These are phyloP conservation scores for Planococcus citri DNA, from an alignment of 1,140 invertebrate genomes.

Conservation along the genomic window DNA sequence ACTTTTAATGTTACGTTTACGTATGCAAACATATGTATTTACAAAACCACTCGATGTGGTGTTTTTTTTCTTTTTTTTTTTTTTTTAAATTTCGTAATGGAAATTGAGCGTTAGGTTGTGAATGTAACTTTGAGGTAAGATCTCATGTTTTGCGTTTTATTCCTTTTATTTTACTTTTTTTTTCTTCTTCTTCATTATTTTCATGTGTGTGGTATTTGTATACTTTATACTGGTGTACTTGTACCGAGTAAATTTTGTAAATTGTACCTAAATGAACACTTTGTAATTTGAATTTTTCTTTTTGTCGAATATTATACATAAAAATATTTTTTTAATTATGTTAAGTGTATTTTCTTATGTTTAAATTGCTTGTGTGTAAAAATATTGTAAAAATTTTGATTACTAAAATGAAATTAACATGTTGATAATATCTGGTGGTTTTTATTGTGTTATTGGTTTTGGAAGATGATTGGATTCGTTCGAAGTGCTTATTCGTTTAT, in stretches of 20 bases:
- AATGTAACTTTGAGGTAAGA: not conserved
- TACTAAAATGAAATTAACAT: not conserved
- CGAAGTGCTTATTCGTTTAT: too few species aligned
- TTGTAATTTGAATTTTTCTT: not conserved
- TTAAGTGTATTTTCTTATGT: not conserved
- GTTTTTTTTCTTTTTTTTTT: too few species aligned
- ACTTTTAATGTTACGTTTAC: too few species aligned
- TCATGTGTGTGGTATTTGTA: not conserved
- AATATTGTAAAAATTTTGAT: slow-evolving; percentile 4
- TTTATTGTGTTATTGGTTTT: not conserved
- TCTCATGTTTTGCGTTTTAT: not conserved
- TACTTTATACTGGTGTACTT: too few species aligned
- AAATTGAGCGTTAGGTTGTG: not conserved
- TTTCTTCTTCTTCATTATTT: not conserved
- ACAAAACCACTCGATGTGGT: too few species aligned
- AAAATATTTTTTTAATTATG: not conserved
- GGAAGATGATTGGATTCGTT: too few species aligned
- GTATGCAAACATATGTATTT: too few species aligned
- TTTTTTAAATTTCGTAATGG: not conserved
- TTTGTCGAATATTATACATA: not conserved
- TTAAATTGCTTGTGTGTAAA: not conserved
- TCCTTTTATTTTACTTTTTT: not conserved
- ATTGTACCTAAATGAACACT: slow-evolving; percentile 6
- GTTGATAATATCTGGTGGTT: not conserved
- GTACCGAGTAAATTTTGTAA: too few species aligned